A percentile compares a stretch with the other conserved stretches of the same genome.
These are phyloP conservation scores for Podilymbus podiceps DNA, from an alignment of 2,113 vertebrate genomes.

Conservation along the genomic window DNA sequence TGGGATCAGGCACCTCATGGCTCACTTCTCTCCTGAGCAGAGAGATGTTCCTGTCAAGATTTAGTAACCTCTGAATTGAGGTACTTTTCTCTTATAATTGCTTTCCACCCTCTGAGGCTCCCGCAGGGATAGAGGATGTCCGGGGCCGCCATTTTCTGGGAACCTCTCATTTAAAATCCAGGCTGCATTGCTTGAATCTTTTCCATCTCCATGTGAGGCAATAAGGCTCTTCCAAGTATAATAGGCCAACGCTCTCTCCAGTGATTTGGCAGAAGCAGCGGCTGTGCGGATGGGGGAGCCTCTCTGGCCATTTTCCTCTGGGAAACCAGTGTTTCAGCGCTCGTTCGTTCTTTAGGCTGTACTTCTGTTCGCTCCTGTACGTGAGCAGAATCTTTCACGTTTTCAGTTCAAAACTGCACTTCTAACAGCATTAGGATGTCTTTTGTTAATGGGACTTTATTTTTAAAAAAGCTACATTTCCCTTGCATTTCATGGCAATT, in stretches of 20 bases:
- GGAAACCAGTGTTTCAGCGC: background rate
- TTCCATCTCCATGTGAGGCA: conserved; percentile 53
- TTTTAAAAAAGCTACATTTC: too few relatives aligned
- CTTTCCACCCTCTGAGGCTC: background rate
- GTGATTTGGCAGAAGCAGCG: background rate
- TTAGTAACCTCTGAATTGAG: background rate
- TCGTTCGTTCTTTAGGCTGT: background rate
- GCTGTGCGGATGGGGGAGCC: background rate
- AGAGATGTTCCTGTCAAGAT: background rate
- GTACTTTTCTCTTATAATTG: background rate
- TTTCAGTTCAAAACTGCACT: background rate
- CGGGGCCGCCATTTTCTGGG: background rate
- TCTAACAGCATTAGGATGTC: background rate
- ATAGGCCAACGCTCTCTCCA: background rate
- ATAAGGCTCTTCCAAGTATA: background rate
- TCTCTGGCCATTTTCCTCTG: background rate
- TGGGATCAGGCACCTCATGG: background rate
- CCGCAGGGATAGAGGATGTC: conserved; percentile 5
- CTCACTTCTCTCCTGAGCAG: background rate
- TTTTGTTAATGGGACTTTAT: background rate
- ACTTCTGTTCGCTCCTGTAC: background rate
- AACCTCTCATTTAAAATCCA: conserved; percentile 48
- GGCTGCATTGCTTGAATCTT: background rate
- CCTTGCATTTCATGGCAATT: background rate
- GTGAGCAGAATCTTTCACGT: background rate